phyloP scores from a whole-genome alignment of 1,140 invertebrate genomes.

The Drosophila punjabiensis region DNA sequence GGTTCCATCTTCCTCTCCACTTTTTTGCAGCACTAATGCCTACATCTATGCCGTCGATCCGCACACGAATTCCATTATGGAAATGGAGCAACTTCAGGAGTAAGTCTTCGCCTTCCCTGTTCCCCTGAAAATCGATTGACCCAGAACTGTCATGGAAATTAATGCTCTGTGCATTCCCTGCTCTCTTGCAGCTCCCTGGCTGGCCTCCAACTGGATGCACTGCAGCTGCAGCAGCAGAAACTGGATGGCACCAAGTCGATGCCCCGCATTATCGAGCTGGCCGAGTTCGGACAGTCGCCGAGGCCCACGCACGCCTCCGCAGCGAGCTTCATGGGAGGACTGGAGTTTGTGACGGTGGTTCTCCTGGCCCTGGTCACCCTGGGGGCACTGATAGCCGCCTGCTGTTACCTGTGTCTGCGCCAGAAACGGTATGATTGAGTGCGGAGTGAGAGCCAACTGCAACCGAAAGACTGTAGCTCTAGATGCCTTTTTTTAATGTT shows the following conservation, averaged over 20 bases:
- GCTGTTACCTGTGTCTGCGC: conserved; percentile 91
- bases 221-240: conserved; percentile 72
- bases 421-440: conserved; percentile 87
- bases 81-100: conserved; percentile 92
- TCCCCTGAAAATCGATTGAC: conserved; percentile 16
- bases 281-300: conserved; percentile 86
- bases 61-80: conserved; percentile 91
- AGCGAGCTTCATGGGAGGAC: conserved; percentile 87
- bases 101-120: conserved; percentile 85
- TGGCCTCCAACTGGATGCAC: conserved; percentile 71
- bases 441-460: conserved; percentile 22
- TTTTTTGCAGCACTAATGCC: conserved; percentile 90
- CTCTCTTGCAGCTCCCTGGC: conserved; percentile 54
- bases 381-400: conserved; percentile 90
- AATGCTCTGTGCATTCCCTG: conserved; percentile 13
- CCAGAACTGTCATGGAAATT: conserved; percentile 29
- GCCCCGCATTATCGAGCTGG: conserved; percentile 87
- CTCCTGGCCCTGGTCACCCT: conserved; percentile 92
- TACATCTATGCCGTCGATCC: conserved; percentile 94
- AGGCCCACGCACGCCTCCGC: conserved; percentile 56
- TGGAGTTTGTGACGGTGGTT: conserved; percentile 92
- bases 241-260: conserved; percentile 59
- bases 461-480: conserved; percentile 44
- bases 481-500: conserved; percentile 44
- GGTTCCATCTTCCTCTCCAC: conserved; percentile 17